Evolutionary conservation across 2,888 invertebrate genomes (phyloP), one percentile per base, ranked within the genome.

Genomic region (Augochlorella aurata): DNA sequence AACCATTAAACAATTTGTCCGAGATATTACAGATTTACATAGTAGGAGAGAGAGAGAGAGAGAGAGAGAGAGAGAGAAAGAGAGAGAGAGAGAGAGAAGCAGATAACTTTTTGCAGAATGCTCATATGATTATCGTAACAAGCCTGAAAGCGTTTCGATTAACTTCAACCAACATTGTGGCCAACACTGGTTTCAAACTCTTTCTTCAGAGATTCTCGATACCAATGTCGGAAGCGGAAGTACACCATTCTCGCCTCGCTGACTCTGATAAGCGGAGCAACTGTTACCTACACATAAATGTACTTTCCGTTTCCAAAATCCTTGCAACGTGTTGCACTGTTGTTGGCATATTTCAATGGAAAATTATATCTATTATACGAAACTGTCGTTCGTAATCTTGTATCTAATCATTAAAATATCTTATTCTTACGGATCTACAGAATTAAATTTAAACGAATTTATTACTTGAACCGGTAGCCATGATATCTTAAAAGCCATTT

Each of bases 181-280:
- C 45, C 80, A 75, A 73, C 81, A 78, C 65, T 79, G 74, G 72
- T 83, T 77, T 49, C 49, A 81, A 82, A 78, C 82, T 88, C 86
- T 87, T 87, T 89, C 85, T 85, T 85, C 75, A 71, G 78, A 77
- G 76, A 82, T 84, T 85, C 86, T 79, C 81, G 86, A 89, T 88
- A 87, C 83, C 69, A 69, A 73, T 81, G 69, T 52, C 86, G 88
- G 88, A 87, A 86, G 67, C 87, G 90, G 87, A 88, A 89, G 81
- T 77, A 58, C 81, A 79, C 82, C 78, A 84, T 90, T 88, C 88
- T 83, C 86, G 84, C 85, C 83, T 88, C 85, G 83, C 81, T 76
- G 83, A 50, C 78, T 87, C 66, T 78, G 87, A 87, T 87, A 87
- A 87, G 87, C 83, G 58, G 61, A 21, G 77, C 67, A 67, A 76